These are phyloP conservation scores for Nycticryphes semicollaris DNA, from an alignment of 2,113 vertebrate species.

Conservation along the genomic window DNA sequence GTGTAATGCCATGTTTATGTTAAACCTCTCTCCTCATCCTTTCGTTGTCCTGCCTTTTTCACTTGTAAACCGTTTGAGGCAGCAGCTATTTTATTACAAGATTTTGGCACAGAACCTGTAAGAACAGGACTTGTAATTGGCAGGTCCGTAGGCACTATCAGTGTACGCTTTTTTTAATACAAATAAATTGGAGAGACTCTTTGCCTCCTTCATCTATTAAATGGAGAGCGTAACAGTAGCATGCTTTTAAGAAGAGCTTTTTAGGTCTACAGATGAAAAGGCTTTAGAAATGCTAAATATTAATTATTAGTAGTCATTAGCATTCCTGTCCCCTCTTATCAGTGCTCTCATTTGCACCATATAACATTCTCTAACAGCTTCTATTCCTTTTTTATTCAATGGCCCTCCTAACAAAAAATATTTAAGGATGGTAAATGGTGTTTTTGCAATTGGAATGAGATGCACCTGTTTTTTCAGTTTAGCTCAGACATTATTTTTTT, in stretches of 20 bases:
- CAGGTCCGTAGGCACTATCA: background rate
- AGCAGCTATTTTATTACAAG: background rate
- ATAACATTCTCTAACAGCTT: background rate
- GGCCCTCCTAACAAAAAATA: background rate
- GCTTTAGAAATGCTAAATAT: conserved; percentile 54
- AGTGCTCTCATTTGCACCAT: background rate
- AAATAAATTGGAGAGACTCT: background rate
- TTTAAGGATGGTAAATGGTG: background rate
- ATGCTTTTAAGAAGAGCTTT: background rate
- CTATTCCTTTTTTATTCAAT: background rate
- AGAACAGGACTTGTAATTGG: background rate
- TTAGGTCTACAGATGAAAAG: conserved; percentile 34
- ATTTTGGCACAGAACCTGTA: background rate
- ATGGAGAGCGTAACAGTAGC: background rate
- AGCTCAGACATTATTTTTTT: background rate
- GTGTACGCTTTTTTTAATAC: background rate
- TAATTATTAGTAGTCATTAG: conserved; percentile 50
- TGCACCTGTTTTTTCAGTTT: background rate
- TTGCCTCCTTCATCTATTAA: background rate
- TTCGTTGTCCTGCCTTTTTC: background rate
- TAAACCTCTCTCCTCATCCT: background rate
- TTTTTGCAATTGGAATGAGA: background rate
- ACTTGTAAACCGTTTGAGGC: background rate
- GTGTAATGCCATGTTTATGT: background rate
- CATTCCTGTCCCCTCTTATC: conserved; percentile 23